Conservation (phyloP, 2,888 invertebrate species). For the Cephonodes hylas region DNA sequence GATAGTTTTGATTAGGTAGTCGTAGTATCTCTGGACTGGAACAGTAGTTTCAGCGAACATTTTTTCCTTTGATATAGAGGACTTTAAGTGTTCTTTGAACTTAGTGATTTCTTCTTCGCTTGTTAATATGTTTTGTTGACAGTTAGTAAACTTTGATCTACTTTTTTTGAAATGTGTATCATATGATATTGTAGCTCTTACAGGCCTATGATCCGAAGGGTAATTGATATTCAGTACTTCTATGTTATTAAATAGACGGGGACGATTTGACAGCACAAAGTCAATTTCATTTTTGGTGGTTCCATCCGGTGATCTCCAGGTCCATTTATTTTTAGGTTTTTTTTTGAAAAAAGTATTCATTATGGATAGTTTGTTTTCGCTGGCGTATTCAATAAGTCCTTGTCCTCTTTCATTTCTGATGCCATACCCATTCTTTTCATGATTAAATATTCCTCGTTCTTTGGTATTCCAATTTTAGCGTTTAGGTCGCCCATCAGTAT, state of each 20-base stretch:
- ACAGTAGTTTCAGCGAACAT: neutral
- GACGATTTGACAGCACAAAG: conserved; percentile 18
- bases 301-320: neutral
- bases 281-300: neutral
- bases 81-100: conserved; percentile 15
- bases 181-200: conserved; percentile 22
- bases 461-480: too few species aligned
- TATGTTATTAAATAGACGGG: conserved; percentile 19
- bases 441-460: too few species aligned
- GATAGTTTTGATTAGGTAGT: conserved; percentile 20
- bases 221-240: conserved; percentile 23
- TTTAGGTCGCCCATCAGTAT: too few species aligned
- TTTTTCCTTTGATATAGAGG: neutral
- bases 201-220: conserved; percentile 25
- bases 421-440: neutral
- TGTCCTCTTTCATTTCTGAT: neutral
- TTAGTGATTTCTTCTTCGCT: conserved; percentile 17
- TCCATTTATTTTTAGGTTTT: neutral
- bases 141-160: conserved; percentile 15
- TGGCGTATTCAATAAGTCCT: neutral
- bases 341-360: neutral
- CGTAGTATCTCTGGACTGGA: conserved; percentile 21
- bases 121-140: conserved; percentile 8
- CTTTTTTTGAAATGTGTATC: conserved; percentile 17
- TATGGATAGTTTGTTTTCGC: neutral